These are phyloP conservation scores for Channa argus DNA, from an alignment of 2,113 vertebrate species.

Conservation along the genomic window DNA sequence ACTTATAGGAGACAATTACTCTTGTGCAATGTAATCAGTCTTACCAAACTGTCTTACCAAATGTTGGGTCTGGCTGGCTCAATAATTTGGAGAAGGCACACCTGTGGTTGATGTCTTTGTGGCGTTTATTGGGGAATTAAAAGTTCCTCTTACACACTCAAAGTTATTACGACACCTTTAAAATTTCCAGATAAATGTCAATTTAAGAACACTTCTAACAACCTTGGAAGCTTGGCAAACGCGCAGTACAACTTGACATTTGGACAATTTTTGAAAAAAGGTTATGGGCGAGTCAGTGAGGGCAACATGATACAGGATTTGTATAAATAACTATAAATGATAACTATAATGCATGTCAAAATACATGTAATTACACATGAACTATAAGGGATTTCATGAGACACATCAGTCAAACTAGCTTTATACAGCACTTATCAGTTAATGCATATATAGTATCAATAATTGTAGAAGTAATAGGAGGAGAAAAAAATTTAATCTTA, in stretches of 20 bases:
- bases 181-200: constrained; percentile 4
- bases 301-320: neutral
- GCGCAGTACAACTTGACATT: constrained; percentile 45
- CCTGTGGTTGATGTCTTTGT: neutral
- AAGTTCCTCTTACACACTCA: constrained; percentile 1
- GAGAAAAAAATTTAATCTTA: constrained; percentile 27
- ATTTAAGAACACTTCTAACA: constrained; percentile 28
- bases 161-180: neutral
- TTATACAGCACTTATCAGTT: neutral
- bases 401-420: neutral
- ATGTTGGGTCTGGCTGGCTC: neutral
- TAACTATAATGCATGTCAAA: neutral
- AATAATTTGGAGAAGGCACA: neutral
- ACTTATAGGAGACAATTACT: neutral
- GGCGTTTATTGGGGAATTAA: neutral
- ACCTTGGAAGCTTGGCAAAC: constrained; percentile 24
- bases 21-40: neutral
- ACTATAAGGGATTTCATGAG: no score
- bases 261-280: constrained; percentile 32
- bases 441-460: neutral
- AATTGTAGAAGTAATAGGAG: neutral
- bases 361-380: no score
- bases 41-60: neutral
- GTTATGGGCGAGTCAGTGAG: constrained; percentile 3
- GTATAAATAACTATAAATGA: neutral